Evolutionary conservation across 2,797 vertebrate genomes (phyloP).

Genomic region (Rhodeus uyekii): DNA sequence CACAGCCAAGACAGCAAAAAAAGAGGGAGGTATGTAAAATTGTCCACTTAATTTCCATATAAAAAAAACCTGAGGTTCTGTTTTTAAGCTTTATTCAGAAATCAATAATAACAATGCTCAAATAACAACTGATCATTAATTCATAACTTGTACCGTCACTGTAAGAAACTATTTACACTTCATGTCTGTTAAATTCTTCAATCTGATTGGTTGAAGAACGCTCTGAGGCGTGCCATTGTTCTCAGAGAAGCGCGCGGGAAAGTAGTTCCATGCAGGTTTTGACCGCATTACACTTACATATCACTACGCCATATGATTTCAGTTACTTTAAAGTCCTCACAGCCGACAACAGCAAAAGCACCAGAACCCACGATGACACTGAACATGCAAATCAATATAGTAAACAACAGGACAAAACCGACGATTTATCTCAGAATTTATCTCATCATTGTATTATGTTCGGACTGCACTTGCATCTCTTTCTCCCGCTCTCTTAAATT

Average conservation of each 20-base stretch:
- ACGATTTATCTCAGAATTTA: too few relatives aligned
- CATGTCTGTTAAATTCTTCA: too few relatives aligned
- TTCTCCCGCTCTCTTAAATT: too few relatives aligned
- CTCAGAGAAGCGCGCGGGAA: neutral
- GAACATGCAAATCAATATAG: too few relatives aligned
- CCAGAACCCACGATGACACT: too few relatives aligned
- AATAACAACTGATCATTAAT: neutral
- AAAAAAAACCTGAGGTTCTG: neutral
- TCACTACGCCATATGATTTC: too few relatives aligned
- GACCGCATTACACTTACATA: neutral
- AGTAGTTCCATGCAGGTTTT: neutral
- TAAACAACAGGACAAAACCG: too few relatives aligned
- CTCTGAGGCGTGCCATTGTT: too few relatives aligned
- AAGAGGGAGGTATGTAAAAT: neutral
- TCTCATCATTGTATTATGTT: too few relatives aligned
- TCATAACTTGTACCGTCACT: neutral
- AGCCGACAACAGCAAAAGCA: neutral
- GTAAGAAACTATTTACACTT: neutral
- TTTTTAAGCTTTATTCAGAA: neutral
- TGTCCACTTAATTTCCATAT: constrained; percentile 27
- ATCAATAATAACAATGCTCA: too few relatives aligned
- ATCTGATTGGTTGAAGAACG: too few relatives aligned
- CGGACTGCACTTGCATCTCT: too few relatives aligned
- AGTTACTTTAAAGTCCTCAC: neutral
- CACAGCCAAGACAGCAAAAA: neutral